Percentiles rank a stretch among this genome's conserved stretches.
Evolutionary conservation across 1,140 invertebrate species (phyloP).

Genomic region (Leptopilina clavipes): DNA sequence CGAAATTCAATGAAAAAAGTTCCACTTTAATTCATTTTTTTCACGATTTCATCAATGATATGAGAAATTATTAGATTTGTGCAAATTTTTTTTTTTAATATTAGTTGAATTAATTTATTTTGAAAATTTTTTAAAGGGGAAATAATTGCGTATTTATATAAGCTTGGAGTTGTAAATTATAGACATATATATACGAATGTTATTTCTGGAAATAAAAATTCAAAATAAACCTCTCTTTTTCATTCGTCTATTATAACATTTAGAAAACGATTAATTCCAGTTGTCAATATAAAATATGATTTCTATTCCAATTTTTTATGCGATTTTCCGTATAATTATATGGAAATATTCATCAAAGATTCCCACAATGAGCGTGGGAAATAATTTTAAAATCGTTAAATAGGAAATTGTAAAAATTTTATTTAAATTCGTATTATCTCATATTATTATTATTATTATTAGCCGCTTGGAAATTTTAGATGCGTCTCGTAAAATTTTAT

Average conservation of each 20-base stretch:
- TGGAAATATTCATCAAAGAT: not conserved
- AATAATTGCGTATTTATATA: too few species aligned
- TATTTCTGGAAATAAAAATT: conserved; percentile 10
- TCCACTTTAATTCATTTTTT: not conserved
- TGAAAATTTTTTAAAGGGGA: too few species aligned
- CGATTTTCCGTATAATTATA: not conserved
- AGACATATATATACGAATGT: not conserved
- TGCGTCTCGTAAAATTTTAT: conserved; percentile 18
- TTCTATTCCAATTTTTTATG: not conserved
- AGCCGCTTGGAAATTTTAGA: not conserved
- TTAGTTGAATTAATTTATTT: too few species aligned
- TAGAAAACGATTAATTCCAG: not conserved
- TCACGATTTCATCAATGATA: too few species aligned
- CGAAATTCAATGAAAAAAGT: too few species aligned
- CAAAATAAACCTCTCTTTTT: not conserved
- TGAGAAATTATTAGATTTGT: too few species aligned
- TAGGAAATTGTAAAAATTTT: not conserved
- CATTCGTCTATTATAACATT: not conserved
- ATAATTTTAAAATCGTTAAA: not conserved
- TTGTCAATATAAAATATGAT: not conserved
- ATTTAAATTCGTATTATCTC: not conserved
- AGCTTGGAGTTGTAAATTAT: too few species aligned
- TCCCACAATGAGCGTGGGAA: conserved; percentile 1
- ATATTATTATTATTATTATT: not conserved
- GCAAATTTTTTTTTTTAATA: too few species aligned